Evolutionary conservation across 1,140 invertebrate genomes (phyloP).

Genomic region (Bacillus rossius): DNA sequence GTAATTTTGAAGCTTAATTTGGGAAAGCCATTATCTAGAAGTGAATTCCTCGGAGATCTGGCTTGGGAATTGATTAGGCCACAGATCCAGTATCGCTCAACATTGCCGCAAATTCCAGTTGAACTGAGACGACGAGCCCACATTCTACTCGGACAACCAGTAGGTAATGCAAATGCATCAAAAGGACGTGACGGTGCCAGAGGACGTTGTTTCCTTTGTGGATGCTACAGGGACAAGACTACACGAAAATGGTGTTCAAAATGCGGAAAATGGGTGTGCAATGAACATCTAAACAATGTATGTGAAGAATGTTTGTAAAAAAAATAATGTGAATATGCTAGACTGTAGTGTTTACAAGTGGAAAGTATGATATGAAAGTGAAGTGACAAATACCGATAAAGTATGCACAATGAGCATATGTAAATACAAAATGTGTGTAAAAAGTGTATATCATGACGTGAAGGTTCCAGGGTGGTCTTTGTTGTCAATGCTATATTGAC

Average conservation of each 20-base stretch:
- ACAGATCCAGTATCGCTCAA: neutral
- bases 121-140: neutral
- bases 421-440: too few species aligned
- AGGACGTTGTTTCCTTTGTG: neutral
- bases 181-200: neutral
- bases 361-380: too few species aligned
- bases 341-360: too few species aligned
- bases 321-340: too few species aligned
- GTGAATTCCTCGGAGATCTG: neutral
- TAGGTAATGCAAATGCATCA: neutral
- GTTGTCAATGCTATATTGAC: too few species aligned
- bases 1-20: neutral
- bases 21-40: neutral
- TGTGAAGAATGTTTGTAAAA: neutral
- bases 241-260: neutral
- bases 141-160: neutral
- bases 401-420: too few species aligned
- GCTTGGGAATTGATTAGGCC: conserved; percentile 4
- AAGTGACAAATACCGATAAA: too few species aligned
- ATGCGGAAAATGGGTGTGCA: neutral
- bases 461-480: too few species aligned
- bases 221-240: neutral
- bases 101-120: neutral
- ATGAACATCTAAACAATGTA: neutral
- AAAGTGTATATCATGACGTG: too few species aligned